These are phyloP conservation scores for Drosophila dives DNA, from an alignment of 2,888 invertebrate genomes.

Conservation along the genomic window DNA sequence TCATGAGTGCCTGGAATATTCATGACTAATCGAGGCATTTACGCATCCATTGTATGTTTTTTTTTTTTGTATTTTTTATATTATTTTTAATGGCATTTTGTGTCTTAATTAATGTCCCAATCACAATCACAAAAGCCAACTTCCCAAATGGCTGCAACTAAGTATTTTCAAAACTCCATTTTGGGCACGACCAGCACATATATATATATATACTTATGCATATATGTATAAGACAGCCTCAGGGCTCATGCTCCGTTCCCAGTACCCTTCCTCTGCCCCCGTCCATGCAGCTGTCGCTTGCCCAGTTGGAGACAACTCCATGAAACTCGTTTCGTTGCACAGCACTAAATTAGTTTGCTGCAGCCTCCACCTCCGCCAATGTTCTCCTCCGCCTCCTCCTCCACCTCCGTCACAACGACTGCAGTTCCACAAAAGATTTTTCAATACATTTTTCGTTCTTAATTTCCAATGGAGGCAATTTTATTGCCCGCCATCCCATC, in stretches of 20 bases:
- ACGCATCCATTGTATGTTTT: slow-evolving; percentile 35
- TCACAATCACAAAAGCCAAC: slow-evolving; percentile 49
- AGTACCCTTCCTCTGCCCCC: neutral
- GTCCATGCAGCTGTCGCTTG: neutral
- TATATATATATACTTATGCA: slow-evolving; percentile 42
- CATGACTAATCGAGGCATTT: slow-evolving; percentile 36
- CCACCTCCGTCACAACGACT: slow-evolving; percentile 6
- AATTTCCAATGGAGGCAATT: slow-evolving; percentile 79
- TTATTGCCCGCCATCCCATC: slow-evolving; percentile 66
- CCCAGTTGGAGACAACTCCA: slow-evolving; percentile 32
- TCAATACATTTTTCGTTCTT: slow-evolving; percentile 79
- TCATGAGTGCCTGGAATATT: slow-evolving; percentile 50
- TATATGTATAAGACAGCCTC: slow-evolving; percentile 27
- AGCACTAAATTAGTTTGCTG: slow-evolving; percentile 74
- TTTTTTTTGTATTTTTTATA: neutral
- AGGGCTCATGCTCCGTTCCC: neutral
- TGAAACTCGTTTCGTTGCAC: slow-evolving; percentile 74
- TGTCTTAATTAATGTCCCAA: slow-evolving; percentile 80
- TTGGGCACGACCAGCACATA: slow-evolving; percentile 48
- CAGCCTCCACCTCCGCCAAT: slow-evolving; percentile 35
- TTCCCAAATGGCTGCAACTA: slow-evolving; percentile 39
- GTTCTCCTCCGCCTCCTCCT: neutral
- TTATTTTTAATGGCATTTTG: slow-evolving; percentile 64
- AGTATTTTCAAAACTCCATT: slow-evolving; percentile 60
- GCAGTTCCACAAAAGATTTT: slow-evolving; percentile 48